Percentiles rank a stretch among this genome's conserved stretches.
These are phyloP conservation scores for Siphamia tubifer DNA, from an alignment of 2,113 vertebrate species.

Conservation along the genomic window DNA sequence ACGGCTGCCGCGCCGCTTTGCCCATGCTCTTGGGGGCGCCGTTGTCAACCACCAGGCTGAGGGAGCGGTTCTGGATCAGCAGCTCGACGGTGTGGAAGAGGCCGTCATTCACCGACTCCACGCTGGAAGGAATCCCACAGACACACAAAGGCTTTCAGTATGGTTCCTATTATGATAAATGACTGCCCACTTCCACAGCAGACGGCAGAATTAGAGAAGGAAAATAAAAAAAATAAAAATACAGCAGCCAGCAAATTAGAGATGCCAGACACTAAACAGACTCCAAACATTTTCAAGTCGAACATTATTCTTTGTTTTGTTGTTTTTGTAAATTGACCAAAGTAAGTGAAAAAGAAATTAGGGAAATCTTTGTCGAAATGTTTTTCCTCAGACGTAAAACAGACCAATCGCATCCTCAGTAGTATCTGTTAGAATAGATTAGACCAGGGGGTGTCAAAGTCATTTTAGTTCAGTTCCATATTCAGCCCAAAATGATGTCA, in stretches of 20 bases:
- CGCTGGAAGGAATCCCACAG: conserved; percentile 73
- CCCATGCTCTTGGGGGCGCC: conserved; percentile 93
- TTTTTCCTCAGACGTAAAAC: conserved; percentile 29
- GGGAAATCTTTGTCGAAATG: conserved; percentile 27
- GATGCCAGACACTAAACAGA: conserved; percentile 46
- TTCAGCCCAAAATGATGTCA: too few relatives aligned
- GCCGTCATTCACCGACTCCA: conserved; percentile 96
- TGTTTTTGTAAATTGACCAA: conserved; percentile 53
- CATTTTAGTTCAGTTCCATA: too few relatives aligned
- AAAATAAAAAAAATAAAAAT: conserved; percentile 48
- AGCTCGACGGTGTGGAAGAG: conserved; percentile 95
- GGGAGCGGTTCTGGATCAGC: conserved; percentile 91
- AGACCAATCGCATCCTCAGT: conserved; percentile 30
- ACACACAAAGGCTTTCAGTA: conserved; percentile 26
- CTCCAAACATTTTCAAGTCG: conserved; percentile 26
- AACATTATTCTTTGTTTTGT: conserved; percentile 37
- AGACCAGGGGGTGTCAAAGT: too few relatives aligned
- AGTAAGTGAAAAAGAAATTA: conserved; percentile 30
- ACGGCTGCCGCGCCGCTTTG: conserved; percentile 90
- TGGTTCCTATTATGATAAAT: conserved; percentile 37
- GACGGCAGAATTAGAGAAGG: conserved; percentile 18
- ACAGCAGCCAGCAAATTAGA: conserved; percentile 22
- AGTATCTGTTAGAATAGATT: conserved; percentile 13
- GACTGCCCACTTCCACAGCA: conserved; percentile 25
- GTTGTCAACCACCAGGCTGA: conserved; percentile 95